phyloP scores from a whole-genome alignment of 30 jellyfish, hydroid and myxozoan species.

The Aurelia sp. region DNA sequence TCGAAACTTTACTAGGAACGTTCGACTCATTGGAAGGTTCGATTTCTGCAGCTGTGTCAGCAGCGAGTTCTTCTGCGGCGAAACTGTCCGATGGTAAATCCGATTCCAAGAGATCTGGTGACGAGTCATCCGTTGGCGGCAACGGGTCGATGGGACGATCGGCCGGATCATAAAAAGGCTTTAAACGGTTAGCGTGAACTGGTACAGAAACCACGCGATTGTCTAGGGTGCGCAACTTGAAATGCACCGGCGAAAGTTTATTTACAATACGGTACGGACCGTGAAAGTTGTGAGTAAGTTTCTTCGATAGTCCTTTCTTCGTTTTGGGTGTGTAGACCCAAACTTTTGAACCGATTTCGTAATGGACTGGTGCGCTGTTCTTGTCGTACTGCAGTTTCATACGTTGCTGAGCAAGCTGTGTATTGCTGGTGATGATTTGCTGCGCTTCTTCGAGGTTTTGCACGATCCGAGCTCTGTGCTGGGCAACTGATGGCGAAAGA shows the following conservation, averaged over 20 bases:
- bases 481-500: slow-evolving; percentile 25
- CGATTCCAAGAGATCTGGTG: slow-evolving; percentile 10
- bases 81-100: slow-evolving; percentile 5
- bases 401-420: slow-evolving; percentile 54
- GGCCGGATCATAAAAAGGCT: too few species aligned
- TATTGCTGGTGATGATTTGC: neutral
- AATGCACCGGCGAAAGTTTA: slow-evolving; percentile 57
- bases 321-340: too few species aligned
- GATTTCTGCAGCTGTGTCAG: neutral
- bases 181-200: too few species aligned
- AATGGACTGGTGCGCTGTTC: slow-evolving; percentile 3
- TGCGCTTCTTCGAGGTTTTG: slow-evolving; percentile 8
- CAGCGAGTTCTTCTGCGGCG: neutral
- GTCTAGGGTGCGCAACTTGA: slow-evolving; percentile 2
- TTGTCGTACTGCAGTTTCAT: slow-evolving; percentile 50
- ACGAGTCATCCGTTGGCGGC: neutral
- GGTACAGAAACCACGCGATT: slow-evolving; percentile 14
- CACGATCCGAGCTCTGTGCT: slow-evolving; percentile 31
- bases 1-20: neutral
- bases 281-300: too few species aligned
- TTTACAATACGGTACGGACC: neutral
- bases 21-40: neutral
- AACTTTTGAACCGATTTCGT: too few species aligned
- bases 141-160: too few species aligned
- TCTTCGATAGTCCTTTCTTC: too few species aligned